Base-by-base conservation (phyloP, 2,888 invertebrate genomes). In the Lamproptera curius region DNA sequence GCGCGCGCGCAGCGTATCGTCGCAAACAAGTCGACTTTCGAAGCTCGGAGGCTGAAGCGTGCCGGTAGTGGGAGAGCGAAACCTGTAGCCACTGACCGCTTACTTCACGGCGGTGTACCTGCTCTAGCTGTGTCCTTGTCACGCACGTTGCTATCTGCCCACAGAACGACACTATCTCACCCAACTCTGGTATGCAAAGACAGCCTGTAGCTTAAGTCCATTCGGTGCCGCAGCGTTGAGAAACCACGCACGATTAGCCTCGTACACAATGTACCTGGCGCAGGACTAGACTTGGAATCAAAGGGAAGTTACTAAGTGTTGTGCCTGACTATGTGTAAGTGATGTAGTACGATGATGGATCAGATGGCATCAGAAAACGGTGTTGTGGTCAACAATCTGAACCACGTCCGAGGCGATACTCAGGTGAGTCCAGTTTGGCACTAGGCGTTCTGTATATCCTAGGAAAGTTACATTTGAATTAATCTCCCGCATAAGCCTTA, bases 151-250 rank as follows among this genome's bases (percentile, higher is more conserved):
- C 46, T 51, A 57, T 54, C 58, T n/a, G 61, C 62, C 62, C 59
- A 68, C 68, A n/a, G n/a, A n/a, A 66, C 70, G 59, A 63, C 65
- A 70, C 59, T 64, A 64, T 72, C 80, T 85, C 86, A 82, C 70
- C 76, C 81, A 73, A 82, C 82, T 78, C 84, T 86, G 86, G 87
- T 87, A 87, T 87, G 87, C 86, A 86, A 87, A 87, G 87, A 87
- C 85, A 86, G 86, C n/a, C n/a, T n/a, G 86, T 86, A 87, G 86
- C 80, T 78, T 86, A 82, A 76, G 87, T 84, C 87, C 85, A 86
- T 87, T 87, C 77, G 87, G 78, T 84, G 85, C 82, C 83, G 81
- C 83, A 80, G 78, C 80, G 77, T 74, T 72, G 70, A 81, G 87
- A 86, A 87, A 87, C 87, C 87, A 86, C 86, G 87, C 83, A 76